Base-by-base conservation (phyloP, 2,113 vertebrate species). In the Glaucomys volans region DNA sequence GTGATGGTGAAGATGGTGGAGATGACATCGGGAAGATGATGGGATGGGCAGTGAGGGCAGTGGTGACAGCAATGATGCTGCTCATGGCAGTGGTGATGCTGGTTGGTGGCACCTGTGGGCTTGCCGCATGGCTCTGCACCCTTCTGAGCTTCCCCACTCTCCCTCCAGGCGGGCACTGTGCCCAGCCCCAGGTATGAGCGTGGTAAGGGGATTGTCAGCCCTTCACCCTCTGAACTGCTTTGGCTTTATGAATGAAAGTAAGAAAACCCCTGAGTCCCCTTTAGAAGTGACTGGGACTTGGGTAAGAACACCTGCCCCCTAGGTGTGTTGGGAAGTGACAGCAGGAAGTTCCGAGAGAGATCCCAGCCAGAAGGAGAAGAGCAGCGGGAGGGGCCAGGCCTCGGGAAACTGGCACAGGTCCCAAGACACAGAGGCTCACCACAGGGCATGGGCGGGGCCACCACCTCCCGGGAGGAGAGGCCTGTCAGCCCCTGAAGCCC, bases 1-100 rank as follows among this genome's bases (percentile, higher is more conserved):
- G 0, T 24, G 13, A 0, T 42, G 32, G 0, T 86, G 10, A 0
- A 37, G 54, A 0, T 40, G 37, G 0, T 57, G 67, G 6, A 28
- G 84, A 2, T 57, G n/a, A n/a, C n/a, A n/a, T n/a, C n/a, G n/a
- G n/a, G n/a, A n/a, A n/a, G 86, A 0, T 52, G 32, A 1, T 26
- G 47, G 2, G n/a, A 0, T 57, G 18, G n/a, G n/a, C n/a, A n/a
- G 0, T 52, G 28, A 50, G n/a, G 59, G 3, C 20, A 14, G 2
- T 30, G 32, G 4, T 74, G 66, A 8, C 20, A 54, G 14, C 6
- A 30, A 20, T 44, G 80, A 20, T 47, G 64, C 1, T 24, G n/a
- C 17, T 22, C 2, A 5, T 17, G 22, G 22, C 42, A 22, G 8
- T 42, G 40, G 24, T 16, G 28, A 18, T 1, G 12, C 3, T 22